Evolutionary conservation across 1,140 invertebrate genomes (phyloP).

Genomic region (Temnothorax curvispinosus): DNA sequence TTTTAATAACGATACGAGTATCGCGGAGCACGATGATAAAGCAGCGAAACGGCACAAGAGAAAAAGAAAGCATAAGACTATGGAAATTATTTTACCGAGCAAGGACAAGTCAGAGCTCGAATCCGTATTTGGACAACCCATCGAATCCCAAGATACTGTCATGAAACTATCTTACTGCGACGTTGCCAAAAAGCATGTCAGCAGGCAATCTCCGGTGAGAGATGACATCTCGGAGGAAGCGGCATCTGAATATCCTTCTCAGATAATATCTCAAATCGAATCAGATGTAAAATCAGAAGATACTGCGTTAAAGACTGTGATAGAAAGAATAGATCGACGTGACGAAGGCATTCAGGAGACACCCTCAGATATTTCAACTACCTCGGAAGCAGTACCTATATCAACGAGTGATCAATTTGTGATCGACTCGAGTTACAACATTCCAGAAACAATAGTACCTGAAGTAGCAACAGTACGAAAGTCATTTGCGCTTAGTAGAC

Average conservation of each 20-base stretch:
- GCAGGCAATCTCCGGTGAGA: background rate
- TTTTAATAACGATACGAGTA: background rate
- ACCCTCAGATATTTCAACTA: background rate
- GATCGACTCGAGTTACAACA: constrained; percentile 16
- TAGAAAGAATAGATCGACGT: background rate
- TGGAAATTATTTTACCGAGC: constrained; percentile 36
- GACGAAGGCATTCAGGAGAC: background rate
- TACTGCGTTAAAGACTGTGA: background rate
- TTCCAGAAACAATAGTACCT: constrained; percentile 39
- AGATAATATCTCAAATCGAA: background rate
- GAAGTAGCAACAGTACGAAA: constrained; percentile 1
- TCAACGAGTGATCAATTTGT: constrained; percentile 11
- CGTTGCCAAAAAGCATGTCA: constrained; percentile 66
- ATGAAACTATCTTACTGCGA: constrained; percentile 75
- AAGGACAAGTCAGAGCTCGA: constrained; percentile 44
- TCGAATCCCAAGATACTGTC: constrained; percentile 42
- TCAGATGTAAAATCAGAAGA: constrained; percentile 35
- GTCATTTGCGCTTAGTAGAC: background rate
- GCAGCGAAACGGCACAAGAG: constrained; percentile 52
- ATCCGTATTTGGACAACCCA: constrained; percentile 66
- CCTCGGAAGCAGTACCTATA: constrained; percentile 13
- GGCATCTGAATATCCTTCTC: background rate
- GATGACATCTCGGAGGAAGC: constrained; percentile 13
- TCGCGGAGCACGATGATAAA: background rate
- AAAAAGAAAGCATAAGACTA: constrained; percentile 70